These are phyloP conservation scores for Aromia moschata DNA, from an alignment of 2,888 invertebrate genomes.

Conservation along the genomic window DNA sequence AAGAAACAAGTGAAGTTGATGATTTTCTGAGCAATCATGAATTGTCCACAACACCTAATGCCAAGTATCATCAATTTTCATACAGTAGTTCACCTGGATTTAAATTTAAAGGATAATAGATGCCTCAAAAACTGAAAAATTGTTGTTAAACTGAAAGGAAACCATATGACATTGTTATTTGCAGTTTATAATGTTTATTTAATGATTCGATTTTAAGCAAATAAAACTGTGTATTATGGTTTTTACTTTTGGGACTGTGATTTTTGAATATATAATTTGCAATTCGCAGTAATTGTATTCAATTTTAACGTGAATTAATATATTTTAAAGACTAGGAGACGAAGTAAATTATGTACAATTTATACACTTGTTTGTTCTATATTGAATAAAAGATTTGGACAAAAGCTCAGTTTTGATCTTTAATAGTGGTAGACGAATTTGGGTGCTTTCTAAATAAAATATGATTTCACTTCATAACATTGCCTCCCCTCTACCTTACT, in stretches of 20 bases:
- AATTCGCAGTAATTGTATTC: background rate
- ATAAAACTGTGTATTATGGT: background rate
- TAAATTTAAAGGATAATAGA: conserved; percentile 51
- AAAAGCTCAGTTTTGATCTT: no score
- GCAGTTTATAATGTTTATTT: no score
- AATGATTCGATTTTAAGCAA: background rate
- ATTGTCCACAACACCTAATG: conserved; percentile 37
- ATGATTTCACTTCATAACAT: no score
- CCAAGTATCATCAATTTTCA: conserved; percentile 54
- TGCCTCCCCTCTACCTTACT: no score
- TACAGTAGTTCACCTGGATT: conserved; percentile 64
- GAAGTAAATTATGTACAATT: background rate
- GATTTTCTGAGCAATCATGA: conserved; percentile 53
- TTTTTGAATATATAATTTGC: background rate
- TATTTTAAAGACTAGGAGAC: no score
- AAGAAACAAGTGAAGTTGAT: conserved; percentile 50
- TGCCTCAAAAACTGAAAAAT: background rate
- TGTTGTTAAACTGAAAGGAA: no score
- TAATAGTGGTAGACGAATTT: no score
- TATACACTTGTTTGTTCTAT: background rate
- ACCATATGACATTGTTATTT: background rate
- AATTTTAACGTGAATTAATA: no score
- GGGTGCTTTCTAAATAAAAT: no score
- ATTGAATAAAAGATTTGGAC: background rate
- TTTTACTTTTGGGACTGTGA: conserved; percentile 14